Evolutionary conservation across 2,113 vertebrate genomes (phyloP), one percentile per base, ranked within the genome.

Genomic region (Dasyornis broadbenti): DNA sequence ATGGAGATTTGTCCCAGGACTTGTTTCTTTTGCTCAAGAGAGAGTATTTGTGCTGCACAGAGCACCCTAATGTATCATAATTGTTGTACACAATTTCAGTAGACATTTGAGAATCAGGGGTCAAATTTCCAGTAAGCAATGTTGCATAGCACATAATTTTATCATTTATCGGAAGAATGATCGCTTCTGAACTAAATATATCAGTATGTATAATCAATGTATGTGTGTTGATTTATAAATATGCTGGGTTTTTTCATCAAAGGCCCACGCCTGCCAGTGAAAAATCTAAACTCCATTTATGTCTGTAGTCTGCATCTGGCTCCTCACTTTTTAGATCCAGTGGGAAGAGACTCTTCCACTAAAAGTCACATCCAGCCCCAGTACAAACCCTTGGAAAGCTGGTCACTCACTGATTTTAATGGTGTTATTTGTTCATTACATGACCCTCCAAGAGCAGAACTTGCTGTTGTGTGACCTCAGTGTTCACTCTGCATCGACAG

Each of bases 141-240:
- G 65, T 70, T 4, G 2, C 40, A 53, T 9, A 83, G 79, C 92
- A 94, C 63, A 45, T 91, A 73, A 94, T 92, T 93, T 82, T 94
- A 73, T 82, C 72, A 95, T 95, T 97, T 88, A 78, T 95, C 73
- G 96, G 95, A 95, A 97, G 88, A 97, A 96, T 90, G 71, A 92
- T 33, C 89, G 75, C 72, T 94, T 93, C 79, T n/a, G n/a, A 69
- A 50, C 35, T 71, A 85, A 68, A 17, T 71, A 10, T 24, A 68
- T 89, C 44, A 54, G 35, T 30, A 39, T 47, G 49, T 66, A 22
- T 44, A 73, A 92, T 59, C 83, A 57, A 61, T 31, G 15, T 14
- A 3, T 23, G 44, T 17, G 4, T 39, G 45, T 26, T 92, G 77
- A 44, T 30, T 33, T 78, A 53, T 2, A 60, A 21, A 27, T 31